phyloP scores from a whole-genome alignment of 2,113 vertebrate genomes.

The Solenodon paradoxus region DNA sequence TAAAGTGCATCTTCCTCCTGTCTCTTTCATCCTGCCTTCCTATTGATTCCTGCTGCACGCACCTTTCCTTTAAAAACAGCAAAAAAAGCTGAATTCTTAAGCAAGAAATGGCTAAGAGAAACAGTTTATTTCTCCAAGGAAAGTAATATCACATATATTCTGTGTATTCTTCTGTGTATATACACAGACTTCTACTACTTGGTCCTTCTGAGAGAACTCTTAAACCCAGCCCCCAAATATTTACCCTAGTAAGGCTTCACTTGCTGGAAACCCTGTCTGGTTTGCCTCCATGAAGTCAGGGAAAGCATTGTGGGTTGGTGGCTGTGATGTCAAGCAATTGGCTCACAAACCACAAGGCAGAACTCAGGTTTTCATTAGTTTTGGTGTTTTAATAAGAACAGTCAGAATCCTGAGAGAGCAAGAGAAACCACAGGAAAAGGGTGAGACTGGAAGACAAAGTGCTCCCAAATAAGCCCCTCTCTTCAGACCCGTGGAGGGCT shows the following conservation, averaged over 20 bases:
- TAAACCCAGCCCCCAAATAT: constrained; percentile 13
- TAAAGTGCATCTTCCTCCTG: no score
- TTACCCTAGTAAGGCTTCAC: not conserved
- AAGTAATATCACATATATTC: not conserved
- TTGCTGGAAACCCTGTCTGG: not conserved
- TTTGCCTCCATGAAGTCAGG: not conserved
- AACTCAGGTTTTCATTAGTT: constrained; percentile 18
- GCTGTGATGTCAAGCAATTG: not conserved
- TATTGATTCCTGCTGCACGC: no score
- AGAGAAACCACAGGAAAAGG: not conserved
- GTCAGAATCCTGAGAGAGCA: not conserved
- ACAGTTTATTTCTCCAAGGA: not conserved
- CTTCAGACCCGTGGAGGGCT: not conserved
- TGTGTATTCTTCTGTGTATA: not conserved
- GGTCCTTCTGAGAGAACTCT: constrained; percentile 13
- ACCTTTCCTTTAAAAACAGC: not conserved
- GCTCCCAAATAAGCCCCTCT: not conserved
- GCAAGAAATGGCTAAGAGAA: not conserved
- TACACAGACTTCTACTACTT: not conserved
- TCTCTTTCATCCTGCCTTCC: no score
- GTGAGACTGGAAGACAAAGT: not conserved
- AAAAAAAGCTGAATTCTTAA: not conserved
- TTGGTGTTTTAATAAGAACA: constrained; percentile 16
- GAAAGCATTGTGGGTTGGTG: not conserved
- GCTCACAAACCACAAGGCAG: not conserved